Evolutionary conservation across 2,113 vertebrate species (phyloP).

Genomic region (Rhodinocichla rosea): DNA sequence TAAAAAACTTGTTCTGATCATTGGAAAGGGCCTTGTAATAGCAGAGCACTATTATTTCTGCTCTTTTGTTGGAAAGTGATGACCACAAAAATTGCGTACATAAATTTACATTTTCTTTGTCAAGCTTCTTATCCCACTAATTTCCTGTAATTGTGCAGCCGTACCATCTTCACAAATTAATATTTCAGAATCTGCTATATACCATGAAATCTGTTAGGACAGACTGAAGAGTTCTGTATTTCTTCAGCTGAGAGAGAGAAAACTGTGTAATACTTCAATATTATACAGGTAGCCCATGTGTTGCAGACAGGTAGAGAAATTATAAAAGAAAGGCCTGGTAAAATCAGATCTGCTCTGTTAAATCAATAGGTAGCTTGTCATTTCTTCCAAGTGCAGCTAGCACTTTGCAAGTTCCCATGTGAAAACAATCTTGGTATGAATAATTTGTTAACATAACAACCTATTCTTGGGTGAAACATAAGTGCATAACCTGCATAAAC

Average conservation of each 20-base stretch:
- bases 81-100: not conserved
- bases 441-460: too few relatives aligned
- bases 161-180: not conserved
- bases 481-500: too few relatives aligned
- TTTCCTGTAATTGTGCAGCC: rapidly evolving
- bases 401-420: too few relatives aligned
- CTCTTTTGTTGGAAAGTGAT: not conserved
- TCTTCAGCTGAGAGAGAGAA: not conserved
- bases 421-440: too few relatives aligned
- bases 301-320: too few relatives aligned
- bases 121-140: not conserved
- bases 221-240: not conserved
- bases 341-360: too few relatives aligned
- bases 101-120: not conserved
- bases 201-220: rapidly evolving
- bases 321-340: too few relatives aligned
- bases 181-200: not conserved
- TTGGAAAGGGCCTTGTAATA: not conserved
- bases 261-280: not conserved
- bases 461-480: too few relatives aligned
- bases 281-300: not conserved
- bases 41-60: not conserved
- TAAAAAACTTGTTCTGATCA: not conserved
- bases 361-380: too few relatives aligned
- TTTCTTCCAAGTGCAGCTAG: too few relatives aligned